Evolutionary conservation across 2,113 vertebrate species (phyloP), one percentile per base, ranked within the genome.

Genomic region (Pomatostomus ruficeps): DNA sequence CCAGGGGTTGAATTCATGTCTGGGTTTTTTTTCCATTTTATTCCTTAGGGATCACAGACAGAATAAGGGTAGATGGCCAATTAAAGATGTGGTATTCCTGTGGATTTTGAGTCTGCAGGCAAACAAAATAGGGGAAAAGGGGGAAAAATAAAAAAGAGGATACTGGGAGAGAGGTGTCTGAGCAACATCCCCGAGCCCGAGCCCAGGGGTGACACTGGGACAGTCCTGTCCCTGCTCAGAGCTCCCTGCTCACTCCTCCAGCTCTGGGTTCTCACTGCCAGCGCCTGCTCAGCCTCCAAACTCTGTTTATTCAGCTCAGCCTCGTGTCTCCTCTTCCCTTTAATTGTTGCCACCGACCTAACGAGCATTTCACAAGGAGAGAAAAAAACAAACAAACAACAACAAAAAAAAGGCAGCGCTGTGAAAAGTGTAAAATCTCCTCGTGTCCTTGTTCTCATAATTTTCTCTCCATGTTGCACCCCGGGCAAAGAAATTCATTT

Each of bases 401-500:
- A n/a, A n/a, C n/a, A 28, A n/a, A 24, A 23, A 9, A 14, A 19
- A 23, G 3, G 9, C 78, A 68, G 14, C 3, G 0, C 52, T 8
- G 2, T 22, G 28, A 31, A 81, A 93, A 65, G 59, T 35, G 61
- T 33, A 71, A 67, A 67, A 90, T 77, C 71, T 43, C 15, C 33
- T 67, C 2, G 0, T 45, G 52, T 62, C 80, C 86, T 86, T 72
- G 76, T 68, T 91, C 86, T 71, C 52, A 17, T 59, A 16, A 65
- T 89, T 89, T 77, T 42, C 86, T 77, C 71, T 70, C 81, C 2
- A 12, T 14, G 82, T 43, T 72, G 67, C 65, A 92, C 91, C 73
- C 48, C 80, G 7, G 92, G 96, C 94, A 78, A 86, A 88, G 80
- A 63, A 93, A 93, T 92, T 57, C 31, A 72, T 75, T 86, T 91